These are phyloP conservation scores for Atopsyche davidsoni DNA, from an alignment of 1,140 invertebrate species.

Conservation along the genomic window DNA sequence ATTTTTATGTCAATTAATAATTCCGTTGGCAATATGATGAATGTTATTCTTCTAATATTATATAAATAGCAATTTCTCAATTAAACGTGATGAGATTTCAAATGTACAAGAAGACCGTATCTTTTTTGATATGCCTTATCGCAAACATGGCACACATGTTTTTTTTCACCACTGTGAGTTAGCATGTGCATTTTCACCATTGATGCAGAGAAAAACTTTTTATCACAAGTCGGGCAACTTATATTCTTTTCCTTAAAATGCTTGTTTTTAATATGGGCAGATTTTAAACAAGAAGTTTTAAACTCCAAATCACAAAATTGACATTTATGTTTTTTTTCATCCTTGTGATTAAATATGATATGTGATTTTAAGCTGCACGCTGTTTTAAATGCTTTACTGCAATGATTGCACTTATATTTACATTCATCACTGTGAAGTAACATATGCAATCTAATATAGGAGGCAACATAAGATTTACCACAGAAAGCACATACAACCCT, in stretches of 20 bases:
- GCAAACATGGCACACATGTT: slow-evolving; percentile 43
- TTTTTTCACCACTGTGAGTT: slow-evolving; percentile 42
- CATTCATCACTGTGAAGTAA: slow-evolving; percentile 42
- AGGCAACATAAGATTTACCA: slow-evolving; percentile 44
- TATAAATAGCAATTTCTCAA: no score
- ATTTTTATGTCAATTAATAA: no score
- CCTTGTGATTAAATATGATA: slow-evolving; percentile 45
- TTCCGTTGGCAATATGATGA: no score
- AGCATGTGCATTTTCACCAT: slow-evolving; percentile 42
- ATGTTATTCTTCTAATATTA: no score
- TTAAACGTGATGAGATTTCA: slow-evolving; percentile 37
- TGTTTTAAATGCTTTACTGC: slow-evolving; percentile 46
- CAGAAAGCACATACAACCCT: slow-evolving; percentile 41
- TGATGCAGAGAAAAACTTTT: slow-evolving; percentile 44
- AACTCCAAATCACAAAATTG: slow-evolving; percentile 44
- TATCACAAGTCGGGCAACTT: slow-evolving; percentile 41
- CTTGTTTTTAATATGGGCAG: slow-evolving; percentile 42
- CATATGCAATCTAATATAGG: slow-evolving; percentile 45
- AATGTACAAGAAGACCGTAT: slow-evolving; percentile 44
- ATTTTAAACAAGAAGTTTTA: slow-evolving; percentile 41
- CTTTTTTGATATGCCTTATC: slow-evolving; percentile 46
- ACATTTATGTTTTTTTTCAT: slow-evolving; percentile 42
- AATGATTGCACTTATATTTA: slow-evolving; percentile 43
- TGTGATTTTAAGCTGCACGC: slow-evolving; percentile 44
- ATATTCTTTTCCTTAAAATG: slow-evolving; percentile 47